phyloP scores from a whole-genome alignment of 1,140 invertebrate species.

The Hycleus cichorii region DNA sequence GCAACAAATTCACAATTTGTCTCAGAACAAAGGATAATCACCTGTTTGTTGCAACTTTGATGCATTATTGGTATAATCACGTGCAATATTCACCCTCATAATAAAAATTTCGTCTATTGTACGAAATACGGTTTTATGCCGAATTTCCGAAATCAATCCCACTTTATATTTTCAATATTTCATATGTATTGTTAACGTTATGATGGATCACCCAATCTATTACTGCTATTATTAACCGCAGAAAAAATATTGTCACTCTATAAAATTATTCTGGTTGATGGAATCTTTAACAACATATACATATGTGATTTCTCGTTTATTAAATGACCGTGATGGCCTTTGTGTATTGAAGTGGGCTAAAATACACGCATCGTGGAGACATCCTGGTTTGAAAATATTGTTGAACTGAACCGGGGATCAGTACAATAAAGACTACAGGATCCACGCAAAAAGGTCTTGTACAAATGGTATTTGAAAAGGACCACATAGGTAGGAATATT shows the following conservation, averaged over 20 bases:
- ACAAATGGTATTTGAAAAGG: slow-evolving; percentile 4
- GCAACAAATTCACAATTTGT: slow-evolving; percentile 29
- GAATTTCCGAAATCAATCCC: slow-evolving; percentile 6
- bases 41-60: slow-evolving; percentile 25
- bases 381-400: slow-evolving; percentile 3
- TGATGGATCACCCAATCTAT: slow-evolving; percentile 1
- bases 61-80: no score
- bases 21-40: slow-evolving; percentile 30
- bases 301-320: no score
- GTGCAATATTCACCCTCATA: no score
- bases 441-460: slow-evolving; percentile 8
- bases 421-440: not conserved
- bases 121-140: slow-evolving; percentile 19
- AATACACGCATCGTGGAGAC: slow-evolving; percentile 7
- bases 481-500: slow-evolving; percentile 23
- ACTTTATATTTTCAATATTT: not conserved
- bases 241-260: slow-evolving; percentile 9
- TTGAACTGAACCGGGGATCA: not conserved
- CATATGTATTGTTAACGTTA: not conserved
- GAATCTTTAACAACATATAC: slow-evolving; percentile 2
- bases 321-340: not conserved
- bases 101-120: no score
- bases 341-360: not conserved
- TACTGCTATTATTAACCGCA: not conserved
- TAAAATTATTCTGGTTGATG: slow-evolving; percentile 13